A percentile compares a stretch with the other conserved stretches of the same genome.
These are phyloP conservation scores for Drosophila pandora DNA, from an alignment of 1,140 invertebrate genomes.

Conservation along the genomic window DNA sequence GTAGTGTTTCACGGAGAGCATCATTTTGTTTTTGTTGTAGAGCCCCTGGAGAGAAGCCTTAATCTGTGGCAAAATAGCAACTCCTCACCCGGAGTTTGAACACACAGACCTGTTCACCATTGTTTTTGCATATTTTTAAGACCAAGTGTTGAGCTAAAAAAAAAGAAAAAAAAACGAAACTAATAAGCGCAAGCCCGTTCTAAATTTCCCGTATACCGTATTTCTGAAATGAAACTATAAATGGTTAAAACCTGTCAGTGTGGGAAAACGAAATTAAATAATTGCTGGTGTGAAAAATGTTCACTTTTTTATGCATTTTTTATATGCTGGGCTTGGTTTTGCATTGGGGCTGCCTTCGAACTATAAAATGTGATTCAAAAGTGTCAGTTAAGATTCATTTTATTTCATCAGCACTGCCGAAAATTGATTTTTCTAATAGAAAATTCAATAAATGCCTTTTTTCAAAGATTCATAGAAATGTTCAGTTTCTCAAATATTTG, in stretches of 20 bases:
- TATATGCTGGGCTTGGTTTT: not conserved
- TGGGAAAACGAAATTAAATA: constrained; percentile 26
- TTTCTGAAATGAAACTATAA: constrained; percentile 27
- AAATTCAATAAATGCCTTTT: too few species aligned
- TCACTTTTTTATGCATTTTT: not conserved
- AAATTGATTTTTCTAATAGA: not conserved
- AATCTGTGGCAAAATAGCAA: not conserved
- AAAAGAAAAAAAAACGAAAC: not conserved
- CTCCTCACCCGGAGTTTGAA: constrained; percentile 12
- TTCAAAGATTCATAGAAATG: too few species aligned
- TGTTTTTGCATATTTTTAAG: constrained; percentile 56
- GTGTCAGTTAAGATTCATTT: too few species aligned
- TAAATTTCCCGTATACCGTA: constrained; percentile 60
- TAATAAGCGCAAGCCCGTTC: constrained; percentile 10
- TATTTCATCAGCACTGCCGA: not conserved
- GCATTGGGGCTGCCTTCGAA: not conserved
- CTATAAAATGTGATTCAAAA: too few species aligned
- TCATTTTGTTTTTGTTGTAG: constrained; percentile 45
- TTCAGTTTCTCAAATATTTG: too few species aligned
- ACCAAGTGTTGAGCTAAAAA: constrained; percentile 14
- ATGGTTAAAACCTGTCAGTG: constrained; percentile 19
- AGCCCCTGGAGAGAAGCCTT: constrained; percentile 14
- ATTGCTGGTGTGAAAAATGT: constrained; percentile 11
- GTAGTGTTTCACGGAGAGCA: constrained; percentile 10
- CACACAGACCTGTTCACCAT: constrained; percentile 20